Conservation (phyloP, 2,888 invertebrate species). For the Brenthis hecate region DNA sequence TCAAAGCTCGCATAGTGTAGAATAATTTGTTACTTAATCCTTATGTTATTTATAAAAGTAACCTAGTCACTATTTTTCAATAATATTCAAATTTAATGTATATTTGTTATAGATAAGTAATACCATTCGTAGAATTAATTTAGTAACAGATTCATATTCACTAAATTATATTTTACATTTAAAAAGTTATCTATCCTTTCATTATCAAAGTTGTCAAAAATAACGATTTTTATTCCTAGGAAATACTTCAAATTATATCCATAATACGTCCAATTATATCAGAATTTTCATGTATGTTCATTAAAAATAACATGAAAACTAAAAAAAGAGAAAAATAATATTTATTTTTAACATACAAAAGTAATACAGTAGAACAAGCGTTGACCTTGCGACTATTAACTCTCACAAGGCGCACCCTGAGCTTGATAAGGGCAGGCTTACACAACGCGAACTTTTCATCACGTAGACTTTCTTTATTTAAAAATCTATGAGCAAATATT, state of each 20-base stretch:
- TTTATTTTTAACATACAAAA: slow-evolving; percentile 31
- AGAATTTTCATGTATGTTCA: no score
- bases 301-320: not conserved
- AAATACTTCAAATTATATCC: no score
- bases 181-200: no score
- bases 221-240: no score
- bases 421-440: slow-evolving; percentile 3
- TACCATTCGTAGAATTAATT: no score
- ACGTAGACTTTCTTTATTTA: slow-evolving; percentile 8
- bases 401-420: slow-evolving; percentile 10
- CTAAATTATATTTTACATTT: no score
- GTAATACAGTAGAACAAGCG: slow-evolving; percentile 17
- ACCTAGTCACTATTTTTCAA: not conserved
- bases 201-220: no score
- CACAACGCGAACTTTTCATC: not conserved
- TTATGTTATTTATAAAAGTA: not conserved
- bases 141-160: no score
- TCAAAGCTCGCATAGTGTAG: slow-evolving; percentile 31
- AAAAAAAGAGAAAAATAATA: not conserved
- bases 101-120: no score
- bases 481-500: no score
- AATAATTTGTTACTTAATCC: not conserved
- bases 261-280: no score
- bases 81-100: not conserved
- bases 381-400: slow-evolving; percentile 17